phyloP scores from a whole-genome alignment of 2,888 invertebrate species.

The Pollenia angustigena region DNA sequence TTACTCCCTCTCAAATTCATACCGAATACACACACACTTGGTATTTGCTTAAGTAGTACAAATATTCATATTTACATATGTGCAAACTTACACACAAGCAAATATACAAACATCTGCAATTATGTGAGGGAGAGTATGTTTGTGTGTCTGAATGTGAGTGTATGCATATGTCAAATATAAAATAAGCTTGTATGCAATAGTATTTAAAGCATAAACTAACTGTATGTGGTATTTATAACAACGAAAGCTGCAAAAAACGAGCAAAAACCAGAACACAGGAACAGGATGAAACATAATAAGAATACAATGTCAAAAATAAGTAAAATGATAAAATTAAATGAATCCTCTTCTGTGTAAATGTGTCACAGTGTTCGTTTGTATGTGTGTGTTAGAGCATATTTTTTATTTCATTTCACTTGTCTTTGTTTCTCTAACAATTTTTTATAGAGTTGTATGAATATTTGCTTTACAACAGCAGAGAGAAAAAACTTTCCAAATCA shows the following conservation, averaged over 20 bases:
- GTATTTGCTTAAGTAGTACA: slow-evolving; percentile 78
- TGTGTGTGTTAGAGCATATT: background rate
- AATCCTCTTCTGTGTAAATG: slow-evolving; percentile 45
- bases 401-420: slow-evolving; percentile 39
- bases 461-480: slow-evolving; percentile 25
- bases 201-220: slow-evolving; percentile 52
- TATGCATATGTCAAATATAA: slow-evolving; percentile 53
- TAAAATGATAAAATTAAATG: slow-evolving; percentile 66
- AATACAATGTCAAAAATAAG: slow-evolving; percentile 62
- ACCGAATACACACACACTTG: background rate
- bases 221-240: slow-evolving; percentile 23
- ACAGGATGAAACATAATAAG: slow-evolving; percentile 31
- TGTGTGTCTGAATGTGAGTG: background rate
- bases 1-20: background rate
- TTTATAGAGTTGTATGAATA: slow-evolving; percentile 43
- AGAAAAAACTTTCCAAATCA: background rate
- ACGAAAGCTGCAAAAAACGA: background rate
- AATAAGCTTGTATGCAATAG: slow-evolving; percentile 47
- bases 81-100: slow-evolving; percentile 12
- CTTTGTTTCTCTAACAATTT: slow-evolving; percentile 39
- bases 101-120: background rate
- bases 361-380: background rate
- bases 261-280: slow-evolving; percentile 16
- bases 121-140: background rate
- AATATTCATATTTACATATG: slow-evolving; percentile 43